These are phyloP conservation scores for Aphidoletes aphidimyza DNA, from an alignment of 2,888 invertebrate genomes.

Conservation along the genomic window DNA sequence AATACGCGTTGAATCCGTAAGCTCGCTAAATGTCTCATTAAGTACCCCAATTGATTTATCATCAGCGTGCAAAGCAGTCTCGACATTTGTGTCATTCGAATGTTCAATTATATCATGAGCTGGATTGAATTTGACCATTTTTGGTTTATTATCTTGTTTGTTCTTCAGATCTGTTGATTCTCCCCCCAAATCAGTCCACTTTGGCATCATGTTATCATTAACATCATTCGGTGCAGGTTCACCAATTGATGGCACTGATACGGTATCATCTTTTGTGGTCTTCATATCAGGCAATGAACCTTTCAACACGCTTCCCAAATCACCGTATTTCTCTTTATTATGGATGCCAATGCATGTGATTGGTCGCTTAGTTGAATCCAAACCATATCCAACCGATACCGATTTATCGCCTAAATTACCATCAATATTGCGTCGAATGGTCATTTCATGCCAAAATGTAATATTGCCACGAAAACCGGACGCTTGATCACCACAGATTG, in stretches of 20 bases:
- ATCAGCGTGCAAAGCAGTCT: not conserved
- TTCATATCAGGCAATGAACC: conserved; percentile 58
- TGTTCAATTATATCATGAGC: not conserved
- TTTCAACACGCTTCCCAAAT: conserved; percentile 58
- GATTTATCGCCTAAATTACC: conserved; percentile 78
- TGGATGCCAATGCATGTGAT: conserved; percentile 73
- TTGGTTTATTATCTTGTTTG: not conserved
- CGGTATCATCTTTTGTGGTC: not conserved
- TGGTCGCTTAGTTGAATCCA: conserved; percentile 74
- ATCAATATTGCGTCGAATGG: conserved; percentile 66
- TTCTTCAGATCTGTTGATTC: not conserved
- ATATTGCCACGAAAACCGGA: conserved; percentile 63
- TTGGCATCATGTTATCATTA: not conserved
- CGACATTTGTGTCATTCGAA: not conserved
- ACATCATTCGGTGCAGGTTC: not conserved
- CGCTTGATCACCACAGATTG: conserved; percentile 86
- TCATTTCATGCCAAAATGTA: conserved; percentile 80
- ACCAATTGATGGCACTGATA: not conserved
- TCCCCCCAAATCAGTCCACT: not conserved
- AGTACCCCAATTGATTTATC: too few relatives aligned
- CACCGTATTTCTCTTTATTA: conserved; percentile 58
- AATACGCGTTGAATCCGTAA: too few relatives aligned
- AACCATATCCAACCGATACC: conserved; percentile 79
- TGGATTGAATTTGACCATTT: not conserved
- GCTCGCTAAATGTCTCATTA: too few relatives aligned